A percentile compares a stretch with the other conserved stretches of the same genome.
Conservation (phyloP, 2,797 vertebrate species). For the Pteropus rufus region DNA sequence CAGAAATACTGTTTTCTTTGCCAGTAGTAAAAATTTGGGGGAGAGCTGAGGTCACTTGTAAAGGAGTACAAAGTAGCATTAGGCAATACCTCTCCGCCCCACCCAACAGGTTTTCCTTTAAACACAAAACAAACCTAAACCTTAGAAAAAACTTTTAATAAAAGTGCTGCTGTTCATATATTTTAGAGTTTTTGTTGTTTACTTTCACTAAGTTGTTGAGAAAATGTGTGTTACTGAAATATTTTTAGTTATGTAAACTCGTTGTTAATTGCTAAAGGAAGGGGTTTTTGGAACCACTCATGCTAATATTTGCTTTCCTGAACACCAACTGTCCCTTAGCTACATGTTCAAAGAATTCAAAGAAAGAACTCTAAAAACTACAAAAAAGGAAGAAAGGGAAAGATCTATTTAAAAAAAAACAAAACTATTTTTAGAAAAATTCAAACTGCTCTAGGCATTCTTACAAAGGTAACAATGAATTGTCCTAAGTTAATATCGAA, state of each 20-base stretch:
- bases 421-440: slow-evolving; percentile 14
- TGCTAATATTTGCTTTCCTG: slow-evolving; percentile 53
- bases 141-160: slow-evolving; percentile 60
- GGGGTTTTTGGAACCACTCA: slow-evolving; percentile 57
- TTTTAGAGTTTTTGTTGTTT: slow-evolving; percentile 67
- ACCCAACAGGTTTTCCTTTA: slow-evolving; percentile 66
- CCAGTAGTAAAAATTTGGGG: not conserved
- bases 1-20: slow-evolving; percentile 6
- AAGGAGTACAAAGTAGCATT: slow-evolving; percentile 56
- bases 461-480: not conserved
- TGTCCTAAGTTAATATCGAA: not conserved
- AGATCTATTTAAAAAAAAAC: not conserved
- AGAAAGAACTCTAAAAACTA: not conserved
- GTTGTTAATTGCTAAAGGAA: slow-evolving; percentile 66
- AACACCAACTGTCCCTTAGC: slow-evolving; percentile 39
- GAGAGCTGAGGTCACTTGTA: slow-evolving; percentile 45
- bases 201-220: slow-evolving; percentile 55
- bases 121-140: slow-evolving; percentile 50
- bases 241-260: slow-evolving; percentile 73
- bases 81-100: slow-evolving; percentile 43
- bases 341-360: slow-evolving; percentile 45
- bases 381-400: not conserved
- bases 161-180: slow-evolving; percentile 44
- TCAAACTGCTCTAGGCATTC: not conserved
- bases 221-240: slow-evolving; percentile 58